phyloP scores from a whole-genome alignment of 2,797 vertebrate species.

The Propithecus deckenii region DNA sequence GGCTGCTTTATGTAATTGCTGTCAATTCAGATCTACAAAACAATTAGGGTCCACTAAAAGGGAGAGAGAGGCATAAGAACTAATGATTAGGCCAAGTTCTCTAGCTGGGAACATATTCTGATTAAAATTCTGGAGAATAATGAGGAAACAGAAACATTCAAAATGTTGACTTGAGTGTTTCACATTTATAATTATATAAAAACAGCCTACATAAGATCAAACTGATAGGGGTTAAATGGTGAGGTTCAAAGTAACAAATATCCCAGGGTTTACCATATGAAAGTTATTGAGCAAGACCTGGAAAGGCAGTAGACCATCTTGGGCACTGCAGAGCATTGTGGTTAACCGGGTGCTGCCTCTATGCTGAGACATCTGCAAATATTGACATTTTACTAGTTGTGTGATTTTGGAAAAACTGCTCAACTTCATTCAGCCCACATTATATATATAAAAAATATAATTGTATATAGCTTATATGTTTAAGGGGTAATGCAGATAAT shows the following conservation, averaged over 20 bases:
- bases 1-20: constrained; percentile 55
- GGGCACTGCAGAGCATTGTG: not conserved
- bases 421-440: not conserved
- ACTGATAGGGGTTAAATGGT: not conserved
- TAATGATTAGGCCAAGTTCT: constrained; percentile 1
- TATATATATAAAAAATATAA: not conserved
- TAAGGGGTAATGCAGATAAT: constrained; percentile 1
- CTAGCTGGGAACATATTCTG: constrained; percentile 1
- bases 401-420: constrained; percentile 23
- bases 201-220: not conserved
- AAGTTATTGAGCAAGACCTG: not conserved
- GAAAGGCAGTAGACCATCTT: not conserved
- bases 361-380: not conserved
- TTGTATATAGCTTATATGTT: not conserved
- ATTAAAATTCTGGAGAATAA: constrained; percentile 48
- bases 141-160: not conserved
- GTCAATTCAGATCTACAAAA: constrained; percentile 41
- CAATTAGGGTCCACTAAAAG: constrained; percentile 43
- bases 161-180: not conserved
- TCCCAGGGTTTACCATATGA: not conserved
- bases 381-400: not conserved
- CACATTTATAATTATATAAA: constrained; percentile 5
- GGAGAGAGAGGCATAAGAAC: not conserved
- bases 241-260: not conserved
- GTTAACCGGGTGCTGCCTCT: not conserved